Evolutionary conservation across 2,797 vertebrate genomes (phyloP), one percentile per base, ranked within the genome.

Genomic region (Chlorospingus semifuscus): DNA sequence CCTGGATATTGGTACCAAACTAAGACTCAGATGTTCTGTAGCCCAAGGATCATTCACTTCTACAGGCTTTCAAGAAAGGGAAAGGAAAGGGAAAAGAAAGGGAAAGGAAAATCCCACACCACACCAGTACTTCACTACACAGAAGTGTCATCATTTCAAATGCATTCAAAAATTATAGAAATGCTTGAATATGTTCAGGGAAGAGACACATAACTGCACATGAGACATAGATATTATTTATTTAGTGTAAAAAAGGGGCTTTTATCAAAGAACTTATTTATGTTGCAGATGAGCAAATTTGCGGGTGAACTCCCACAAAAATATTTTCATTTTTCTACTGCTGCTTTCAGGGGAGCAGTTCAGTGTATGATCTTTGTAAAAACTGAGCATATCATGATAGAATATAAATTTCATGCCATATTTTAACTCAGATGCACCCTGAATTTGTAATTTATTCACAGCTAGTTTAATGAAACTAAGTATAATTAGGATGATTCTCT

Each of bases 391-490:
- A 56, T 72, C 2, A 3, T 75, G 29, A 19, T 50, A 32, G 59
- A 89, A 76, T 71, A 72, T 83, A 5, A 87, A 89, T 78, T 88
- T 95, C 34, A 76, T 91, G n/a, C 29, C 34, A 44, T 81, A 52
- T 36, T 87, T 91, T 82, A 88, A 88, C 41, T 78, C 56, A 80
- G 53, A 90, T 88, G 56, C 7, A 76, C 22, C 14, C 36, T 23
- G 11, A 83, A 57, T 84, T 60, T 80, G 12, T 55, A 68, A 94
- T 87, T 92, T 92, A 94, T 92, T 94, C 81, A 88, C 29, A 4
- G 37, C 74, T 87, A 82, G 5, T 93, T 95, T 89, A 97, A 91
- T 94, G 68, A 95, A 89, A 83, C 27, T 41, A 93, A 93, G 46
- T 68, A 83, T 68, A 88, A 94, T 95, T 91, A 91, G 20, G 34